Evolutionary conservation across 2,797 vertebrate species (phyloP).

Genomic region (Rallus crepitans): DNA sequence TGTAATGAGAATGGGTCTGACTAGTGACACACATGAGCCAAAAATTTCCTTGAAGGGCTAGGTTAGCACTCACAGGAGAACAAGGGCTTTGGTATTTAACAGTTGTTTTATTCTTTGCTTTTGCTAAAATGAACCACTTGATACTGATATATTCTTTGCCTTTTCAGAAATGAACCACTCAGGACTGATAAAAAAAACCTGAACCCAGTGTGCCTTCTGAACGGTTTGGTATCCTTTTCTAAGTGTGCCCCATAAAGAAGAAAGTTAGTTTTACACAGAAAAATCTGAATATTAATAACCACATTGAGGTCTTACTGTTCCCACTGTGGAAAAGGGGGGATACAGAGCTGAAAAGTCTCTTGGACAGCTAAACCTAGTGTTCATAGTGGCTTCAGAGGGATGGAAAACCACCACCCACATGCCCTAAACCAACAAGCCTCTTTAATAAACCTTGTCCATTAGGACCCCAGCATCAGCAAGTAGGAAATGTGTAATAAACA

Average conservation of each 20-base stretch:
- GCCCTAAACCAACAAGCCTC: not conserved
- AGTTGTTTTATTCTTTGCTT: not conserved
- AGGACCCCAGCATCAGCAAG: not conserved
- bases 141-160: not conserved
- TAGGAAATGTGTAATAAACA: not conserved
- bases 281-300: not conserved
- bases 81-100: slow-evolving; percentile 12
- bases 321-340: not conserved
- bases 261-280: not conserved
- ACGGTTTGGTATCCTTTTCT: not conserved
- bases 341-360: not conserved
- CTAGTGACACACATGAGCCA: not conserved
- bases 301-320: not conserved
- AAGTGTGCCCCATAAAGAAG: not conserved
- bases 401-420: not conserved
- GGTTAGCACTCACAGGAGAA: slow-evolving; percentile 9
- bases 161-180: not conserved
- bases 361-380: not conserved
- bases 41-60: slow-evolving; percentile 19
- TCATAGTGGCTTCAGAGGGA: not conserved
- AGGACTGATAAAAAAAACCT: not conserved
- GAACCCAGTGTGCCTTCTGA: not conserved
- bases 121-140: not conserved
- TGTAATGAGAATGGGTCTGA: slow-evolving; percentile 9
- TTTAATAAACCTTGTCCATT: not conserved